Evolutionary conservation across 2,797 vertebrate species (phyloP).

Genomic region (Labeo calbasu): DNA sequence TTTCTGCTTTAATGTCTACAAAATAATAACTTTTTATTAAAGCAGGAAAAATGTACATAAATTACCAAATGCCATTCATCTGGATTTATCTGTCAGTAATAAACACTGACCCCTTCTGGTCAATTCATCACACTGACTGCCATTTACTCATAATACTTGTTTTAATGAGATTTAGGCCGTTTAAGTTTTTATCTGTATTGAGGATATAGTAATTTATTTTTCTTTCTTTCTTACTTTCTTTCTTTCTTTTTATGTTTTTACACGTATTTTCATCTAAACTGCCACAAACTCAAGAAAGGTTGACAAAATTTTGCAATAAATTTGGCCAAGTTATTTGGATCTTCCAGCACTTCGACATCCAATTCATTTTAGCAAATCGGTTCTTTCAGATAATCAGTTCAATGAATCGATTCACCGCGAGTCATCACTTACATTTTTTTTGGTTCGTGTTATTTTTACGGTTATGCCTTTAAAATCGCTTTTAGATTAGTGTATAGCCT

Average conservation of each 20-base stretch:
- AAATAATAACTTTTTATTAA: neutral
- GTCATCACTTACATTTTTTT: neutral
- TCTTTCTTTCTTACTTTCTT: no score
- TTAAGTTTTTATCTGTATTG: neutral
- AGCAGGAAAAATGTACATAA: neutral
- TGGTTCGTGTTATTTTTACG: neutral
- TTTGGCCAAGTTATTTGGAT: neutral
- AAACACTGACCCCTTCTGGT: constrained; percentile 13
- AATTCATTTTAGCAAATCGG: neutral
- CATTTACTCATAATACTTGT: neutral
- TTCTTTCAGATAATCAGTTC: neutral
- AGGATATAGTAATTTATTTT: no score
- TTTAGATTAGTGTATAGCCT: neutral
- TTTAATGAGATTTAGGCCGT: neutral
- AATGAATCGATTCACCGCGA: neutral
- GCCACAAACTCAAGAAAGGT: neutral
- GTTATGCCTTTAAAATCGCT: neutral
- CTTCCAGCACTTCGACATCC: neutral
- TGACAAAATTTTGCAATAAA: neutral
- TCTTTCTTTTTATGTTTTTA: neutral
- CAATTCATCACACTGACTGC: neutral
- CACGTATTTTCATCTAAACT: neutral
- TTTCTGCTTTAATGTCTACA: neutral
- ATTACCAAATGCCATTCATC: neutral
- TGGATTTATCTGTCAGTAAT: neutral